These are phyloP conservation scores for Spilogale gracilis DNA, from an alignment of 2,113 vertebrate species.

Conservation along the genomic window DNA sequence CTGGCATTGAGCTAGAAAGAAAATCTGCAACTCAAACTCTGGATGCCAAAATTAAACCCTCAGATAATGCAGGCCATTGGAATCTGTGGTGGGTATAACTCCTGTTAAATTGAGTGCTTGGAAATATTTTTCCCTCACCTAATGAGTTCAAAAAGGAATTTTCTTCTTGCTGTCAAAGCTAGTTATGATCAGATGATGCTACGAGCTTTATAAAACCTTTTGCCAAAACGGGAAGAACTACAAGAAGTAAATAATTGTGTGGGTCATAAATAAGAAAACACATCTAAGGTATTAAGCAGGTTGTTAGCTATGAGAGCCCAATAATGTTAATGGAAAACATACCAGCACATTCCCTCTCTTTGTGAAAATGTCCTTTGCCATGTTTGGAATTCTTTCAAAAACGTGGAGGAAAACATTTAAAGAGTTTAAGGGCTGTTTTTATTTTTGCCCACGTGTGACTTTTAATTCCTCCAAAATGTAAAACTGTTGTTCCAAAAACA, in stretches of 20 bases:
- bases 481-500: background rate
- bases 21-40: background rate
- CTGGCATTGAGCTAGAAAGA: too few relatives aligned
- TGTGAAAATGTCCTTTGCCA: background rate
- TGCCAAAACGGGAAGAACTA: background rate
- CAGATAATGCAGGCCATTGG: background rate
- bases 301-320: background rate
- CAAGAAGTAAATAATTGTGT: background rate
- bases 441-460: background rate
- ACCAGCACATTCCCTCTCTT: accelerated
- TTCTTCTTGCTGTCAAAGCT: background rate
- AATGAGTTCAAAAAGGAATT: background rate
- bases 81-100: accelerated
- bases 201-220: background rate
- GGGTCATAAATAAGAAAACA: background rate
- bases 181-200: background rate
- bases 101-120: background rate
- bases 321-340: background rate
- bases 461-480: background rate
- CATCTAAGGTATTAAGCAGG: background rate
- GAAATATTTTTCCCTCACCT: background rate
- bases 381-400: background rate
- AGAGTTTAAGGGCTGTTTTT: background rate
- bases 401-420: background rate
- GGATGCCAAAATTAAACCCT: background rate